A percentile compares a stretch with the other conserved stretches of the same genome.
phyloP scores from a whole-genome alignment of 2,888 invertebrate genomes.

The Brachycybe producta region DNA sequence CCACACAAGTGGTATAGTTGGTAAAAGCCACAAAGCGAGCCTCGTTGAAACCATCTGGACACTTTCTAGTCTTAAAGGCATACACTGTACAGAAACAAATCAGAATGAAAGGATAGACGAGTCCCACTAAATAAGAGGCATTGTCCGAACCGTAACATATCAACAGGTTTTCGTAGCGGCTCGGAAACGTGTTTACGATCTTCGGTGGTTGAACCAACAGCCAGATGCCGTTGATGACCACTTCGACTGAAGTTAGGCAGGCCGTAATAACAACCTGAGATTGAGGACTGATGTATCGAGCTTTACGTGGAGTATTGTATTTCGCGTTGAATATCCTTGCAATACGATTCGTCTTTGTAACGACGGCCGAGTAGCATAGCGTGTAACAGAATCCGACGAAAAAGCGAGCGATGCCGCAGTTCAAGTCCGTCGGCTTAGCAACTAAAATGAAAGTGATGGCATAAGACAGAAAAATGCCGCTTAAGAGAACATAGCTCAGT shows the following conservation, averaged over 20 bases:
- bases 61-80: constrained; percentile 44
- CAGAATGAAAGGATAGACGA: constrained; percentile 42
- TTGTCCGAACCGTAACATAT: constrained; percentile 38
- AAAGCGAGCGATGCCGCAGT: constrained; percentile 41
- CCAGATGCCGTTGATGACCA: constrained; percentile 40
- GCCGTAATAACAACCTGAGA: constrained; percentile 39
- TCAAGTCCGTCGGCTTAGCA: constrained; percentile 36
- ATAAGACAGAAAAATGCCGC: constrained; percentile 41
- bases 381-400: constrained; percentile 43
- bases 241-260: constrained; percentile 39
- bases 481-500: constrained; percentile 39
- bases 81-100: constrained; percentile 43
- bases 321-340: constrained; percentile 42
- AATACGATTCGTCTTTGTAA: constrained; percentile 44
- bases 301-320: constrained; percentile 31
- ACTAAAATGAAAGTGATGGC: constrained; percentile 41
- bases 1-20: constrained; percentile 43
- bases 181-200: constrained; percentile 34
- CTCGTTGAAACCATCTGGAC: constrained; percentile 47
- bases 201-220: constrained; percentile 38
- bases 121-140: constrained; percentile 39
- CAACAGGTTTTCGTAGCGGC: constrained; percentile 27
- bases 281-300: constrained; percentile 33
- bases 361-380: constrained; percentile 42
- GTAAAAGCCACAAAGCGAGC: constrained; percentile 44